These are phyloP conservation scores for Podabrus alpinus DNA, from an alignment of 2,888 invertebrate species.

Conservation along the genomic window DNA sequence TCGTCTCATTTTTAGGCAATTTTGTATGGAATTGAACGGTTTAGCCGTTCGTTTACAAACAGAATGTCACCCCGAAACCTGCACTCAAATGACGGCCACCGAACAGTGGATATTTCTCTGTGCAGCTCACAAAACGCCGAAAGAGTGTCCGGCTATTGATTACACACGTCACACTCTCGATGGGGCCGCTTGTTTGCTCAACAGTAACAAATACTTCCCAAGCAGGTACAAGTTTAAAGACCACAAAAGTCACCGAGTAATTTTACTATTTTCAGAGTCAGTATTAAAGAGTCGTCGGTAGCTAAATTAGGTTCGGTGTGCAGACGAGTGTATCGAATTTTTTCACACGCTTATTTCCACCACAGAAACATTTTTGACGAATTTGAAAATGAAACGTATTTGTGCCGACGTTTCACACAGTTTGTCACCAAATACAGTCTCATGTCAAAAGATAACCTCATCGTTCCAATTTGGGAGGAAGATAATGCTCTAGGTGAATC, in stretches of 20 bases:
- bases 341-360: constrained; percentile 99
- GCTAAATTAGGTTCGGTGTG: constrained; percentile 98
- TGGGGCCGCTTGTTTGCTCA: constrained; percentile 96
- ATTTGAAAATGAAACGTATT: constrained; percentile 94
- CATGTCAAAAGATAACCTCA: constrained; percentile 97
- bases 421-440: constrained; percentile 98
- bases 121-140: constrained; percentile 99
- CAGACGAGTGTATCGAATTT: constrained; percentile 97
- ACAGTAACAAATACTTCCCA: constrained; percentile 99
- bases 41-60: constrained; percentile 93
- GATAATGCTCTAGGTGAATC: constrained; percentile 64
- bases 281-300: constrained; percentile 98
- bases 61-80: constrained; percentile 95
- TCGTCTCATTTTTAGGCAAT: constrained; percentile 70
- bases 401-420: constrained; percentile 94
- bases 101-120: constrained; percentile 99
- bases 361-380: constrained; percentile 96
- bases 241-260: background rate
- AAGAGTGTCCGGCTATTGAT: constrained; percentile 99
- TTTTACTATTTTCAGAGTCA: constrained; percentile 69
- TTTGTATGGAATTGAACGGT: constrained; percentile 99
- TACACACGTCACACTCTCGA: constrained; percentile 98
- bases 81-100: constrained; percentile 99
- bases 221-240: constrained; percentile 72
- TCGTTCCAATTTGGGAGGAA: constrained; percentile 93